Conservation (phyloP, 2,113 vertebrate genomes). For the Myodes glareolus region DNA sequence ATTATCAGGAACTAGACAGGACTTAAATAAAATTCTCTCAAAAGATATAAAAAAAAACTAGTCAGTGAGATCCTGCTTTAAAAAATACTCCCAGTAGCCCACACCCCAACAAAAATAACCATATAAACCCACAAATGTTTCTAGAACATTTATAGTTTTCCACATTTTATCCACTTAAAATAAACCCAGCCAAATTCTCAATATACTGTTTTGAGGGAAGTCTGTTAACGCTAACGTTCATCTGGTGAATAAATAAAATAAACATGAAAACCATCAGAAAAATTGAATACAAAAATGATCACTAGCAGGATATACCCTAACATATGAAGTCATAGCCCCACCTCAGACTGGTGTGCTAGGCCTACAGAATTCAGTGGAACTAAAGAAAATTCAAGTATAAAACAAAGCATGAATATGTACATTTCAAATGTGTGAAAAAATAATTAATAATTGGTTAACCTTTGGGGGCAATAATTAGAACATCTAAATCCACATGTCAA, state of each 20-base stretch:
- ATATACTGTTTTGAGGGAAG: neutral
- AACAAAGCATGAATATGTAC: neutral
- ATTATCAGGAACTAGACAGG: slow-evolving; percentile 49
- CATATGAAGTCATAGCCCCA: slow-evolving; percentile 57
- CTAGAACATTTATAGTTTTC: slow-evolving; percentile 30
- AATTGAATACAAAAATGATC: slow-evolving; percentile 4
- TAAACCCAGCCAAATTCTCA: slow-evolving; percentile 47
- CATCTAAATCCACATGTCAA: slow-evolving; percentile 17
- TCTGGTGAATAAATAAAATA: slow-evolving; percentile 17
- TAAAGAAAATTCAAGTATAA: slow-evolving; percentile 39
- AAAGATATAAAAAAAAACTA: slow-evolving; percentile 41
- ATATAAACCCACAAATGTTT: slow-evolving; percentile 40
- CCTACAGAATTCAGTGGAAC: slow-evolving; percentile 19
- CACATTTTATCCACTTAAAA: slow-evolving; percentile 35
- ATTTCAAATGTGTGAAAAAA: slow-evolving; percentile 34
- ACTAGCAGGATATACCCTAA: neutral
- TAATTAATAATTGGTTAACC: slow-evolving; percentile 10
- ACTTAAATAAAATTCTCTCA: slow-evolving; percentile 43
- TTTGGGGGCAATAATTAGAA: slow-evolving; percentile 30
- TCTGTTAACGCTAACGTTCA: slow-evolving; percentile 19
- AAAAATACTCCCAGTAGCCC: neutral
- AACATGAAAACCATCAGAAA: slow-evolving; percentile 30
- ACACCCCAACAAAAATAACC: neutral
- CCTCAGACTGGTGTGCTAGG: neutral
- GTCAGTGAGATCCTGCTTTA: neutral